Percentiles rank a stretch among this genome's conserved stretches.
Conservation (phyloP, 2,113 vertebrate species). For the Mastomys natalensis region DNA sequence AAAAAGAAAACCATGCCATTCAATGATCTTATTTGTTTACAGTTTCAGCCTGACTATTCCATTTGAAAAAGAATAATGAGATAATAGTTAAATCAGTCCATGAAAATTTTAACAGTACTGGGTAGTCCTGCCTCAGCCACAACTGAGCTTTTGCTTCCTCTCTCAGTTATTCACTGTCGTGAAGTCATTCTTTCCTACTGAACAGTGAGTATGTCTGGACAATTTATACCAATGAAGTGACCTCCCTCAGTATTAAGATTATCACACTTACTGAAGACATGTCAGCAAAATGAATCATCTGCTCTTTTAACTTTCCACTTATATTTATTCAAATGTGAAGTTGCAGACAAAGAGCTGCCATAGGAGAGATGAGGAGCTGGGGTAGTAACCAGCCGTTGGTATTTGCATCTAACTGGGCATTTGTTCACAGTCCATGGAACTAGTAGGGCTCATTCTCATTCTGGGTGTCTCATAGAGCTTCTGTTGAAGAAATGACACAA, state of each 20-base stretch:
- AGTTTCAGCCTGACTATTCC: constrained; percentile 80
- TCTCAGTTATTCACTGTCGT: neutral
- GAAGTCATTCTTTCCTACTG: neutral
- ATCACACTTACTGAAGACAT: constrained; percentile 43
- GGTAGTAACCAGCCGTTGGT: neutral
- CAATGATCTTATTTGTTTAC: constrained; percentile 81
- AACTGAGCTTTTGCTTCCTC: constrained; percentile 56
- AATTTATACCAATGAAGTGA: constrained; percentile 1
- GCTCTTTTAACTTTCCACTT: constrained; percentile 5
- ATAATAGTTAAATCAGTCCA: constrained; percentile 79
- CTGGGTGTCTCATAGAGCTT: constrained; percentile 1
- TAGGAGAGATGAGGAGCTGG: neutral
- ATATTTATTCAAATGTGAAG: neutral
- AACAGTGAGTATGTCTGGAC: neutral
- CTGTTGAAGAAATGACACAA: constrained; percentile 30
- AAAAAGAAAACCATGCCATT: constrained; percentile 73
- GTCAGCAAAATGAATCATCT: constrained; percentile 4
- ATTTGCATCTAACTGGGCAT: constrained; percentile 46
- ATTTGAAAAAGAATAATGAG: constrained; percentile 80
- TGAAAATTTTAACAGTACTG: constrained; percentile 71
- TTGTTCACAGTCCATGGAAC: constrained; percentile 19
- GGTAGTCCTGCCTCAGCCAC: neutral
- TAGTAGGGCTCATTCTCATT: constrained; percentile 32
- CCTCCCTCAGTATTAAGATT: constrained; percentile 20
- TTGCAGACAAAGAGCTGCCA: neutral